Evolutionary conservation across 2,888 invertebrate genomes (phyloP).

Genomic region (Deilephila elpenor): DNA sequence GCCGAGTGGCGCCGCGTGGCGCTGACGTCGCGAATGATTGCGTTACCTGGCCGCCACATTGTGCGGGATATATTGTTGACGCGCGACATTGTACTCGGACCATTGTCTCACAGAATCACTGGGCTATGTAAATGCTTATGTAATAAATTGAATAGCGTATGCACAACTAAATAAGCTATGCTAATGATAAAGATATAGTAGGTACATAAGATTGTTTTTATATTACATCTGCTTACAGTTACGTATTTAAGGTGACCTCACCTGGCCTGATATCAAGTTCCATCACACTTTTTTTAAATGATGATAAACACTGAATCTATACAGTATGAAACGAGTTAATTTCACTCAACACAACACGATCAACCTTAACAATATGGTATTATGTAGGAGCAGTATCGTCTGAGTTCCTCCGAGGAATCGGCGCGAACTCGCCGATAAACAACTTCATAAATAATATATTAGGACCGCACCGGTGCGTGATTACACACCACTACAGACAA

Average conservation of each 20-base stretch:
- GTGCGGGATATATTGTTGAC: background rate
- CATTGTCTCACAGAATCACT: background rate
- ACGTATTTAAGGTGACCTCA: too few relatives aligned
- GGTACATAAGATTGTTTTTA: too few relatives aligned
- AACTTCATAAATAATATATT: slow-evolving; percentile 20
- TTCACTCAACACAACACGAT: background rate
- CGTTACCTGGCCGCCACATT: background rate
- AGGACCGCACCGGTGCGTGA: background rate
- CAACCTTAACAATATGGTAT: background rate
- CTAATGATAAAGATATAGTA: too few relatives aligned
- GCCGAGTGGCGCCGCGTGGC: slow-evolving; percentile 5
- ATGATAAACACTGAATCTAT: too few relatives aligned
- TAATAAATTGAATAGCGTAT: background rate
- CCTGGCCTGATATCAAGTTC: too few relatives aligned
- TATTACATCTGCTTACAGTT: too few relatives aligned
- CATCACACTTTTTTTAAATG: too few relatives aligned
- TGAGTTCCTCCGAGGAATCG: background rate
- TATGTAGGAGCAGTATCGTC: background rate
- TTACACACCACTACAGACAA: background rate
- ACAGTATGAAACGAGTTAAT: too few relatives aligned
- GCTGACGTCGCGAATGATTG: background rate
- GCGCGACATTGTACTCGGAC: background rate
- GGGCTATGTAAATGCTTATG: background rate
- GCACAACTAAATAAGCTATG: background rate
- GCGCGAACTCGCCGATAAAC: background rate